Conservation (phyloP, 92 coral and sea anemone genomes). For the Bergia sp. region DNA sequence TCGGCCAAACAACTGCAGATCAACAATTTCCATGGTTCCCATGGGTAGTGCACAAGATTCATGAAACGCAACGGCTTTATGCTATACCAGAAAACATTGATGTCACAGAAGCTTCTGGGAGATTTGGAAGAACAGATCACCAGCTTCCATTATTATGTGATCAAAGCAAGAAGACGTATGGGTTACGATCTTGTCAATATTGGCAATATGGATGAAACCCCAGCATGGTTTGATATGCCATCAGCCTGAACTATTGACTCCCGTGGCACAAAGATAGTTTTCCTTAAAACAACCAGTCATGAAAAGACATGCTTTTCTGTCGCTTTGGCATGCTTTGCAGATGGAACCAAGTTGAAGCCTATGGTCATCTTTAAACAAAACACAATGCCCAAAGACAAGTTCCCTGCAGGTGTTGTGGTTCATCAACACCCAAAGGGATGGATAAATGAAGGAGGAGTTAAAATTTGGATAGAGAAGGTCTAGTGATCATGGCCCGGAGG, state of each 20-base stretch:
- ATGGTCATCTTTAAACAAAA: slow-evolving; percentile 17
- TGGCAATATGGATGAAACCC: too few species aligned
- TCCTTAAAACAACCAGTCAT: slow-evolving; percentile 48
- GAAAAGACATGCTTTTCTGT: slow-evolving; percentile 52
- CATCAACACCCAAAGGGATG: too few species aligned
- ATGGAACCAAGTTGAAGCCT: slow-evolving; percentile 30
- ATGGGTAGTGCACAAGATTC: too few species aligned
- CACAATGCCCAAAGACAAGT: not conserved
- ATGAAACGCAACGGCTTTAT: not conserved
- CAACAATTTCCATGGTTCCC: too few species aligned
- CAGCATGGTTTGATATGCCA: too few species aligned
- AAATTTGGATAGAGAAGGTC: not conserved
- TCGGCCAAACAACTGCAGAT: not conserved
- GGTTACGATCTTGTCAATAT: not conserved
- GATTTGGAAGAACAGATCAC: not conserved
- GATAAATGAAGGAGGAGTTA: too few species aligned
- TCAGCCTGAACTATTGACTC: too few species aligned
- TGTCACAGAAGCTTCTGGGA: slow-evolving; percentile 27
- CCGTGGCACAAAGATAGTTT: too few species aligned
- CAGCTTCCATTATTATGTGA: slow-evolving; percentile 37
- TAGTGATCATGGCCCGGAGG: not conserved
- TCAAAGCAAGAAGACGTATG: slow-evolving; percentile 29
- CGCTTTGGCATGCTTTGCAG: not conserved
- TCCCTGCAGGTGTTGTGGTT: not conserved
- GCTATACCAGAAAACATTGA: not conserved